Conservation (phyloP, 2,797 vertebrate genomes). For the Petrocephalus schoutedeni region DNA sequence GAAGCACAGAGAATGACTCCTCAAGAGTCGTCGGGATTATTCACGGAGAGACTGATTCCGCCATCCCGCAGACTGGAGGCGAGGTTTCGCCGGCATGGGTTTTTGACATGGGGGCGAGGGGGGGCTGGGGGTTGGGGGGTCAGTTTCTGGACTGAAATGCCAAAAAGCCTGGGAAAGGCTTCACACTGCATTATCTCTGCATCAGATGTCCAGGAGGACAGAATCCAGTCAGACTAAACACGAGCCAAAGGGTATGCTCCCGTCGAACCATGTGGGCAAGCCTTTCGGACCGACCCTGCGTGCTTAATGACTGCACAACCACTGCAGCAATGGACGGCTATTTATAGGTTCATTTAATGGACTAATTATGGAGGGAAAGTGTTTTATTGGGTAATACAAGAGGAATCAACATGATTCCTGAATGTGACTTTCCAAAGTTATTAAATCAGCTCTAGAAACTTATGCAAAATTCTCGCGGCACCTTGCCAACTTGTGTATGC, state of each 20-base stretch:
- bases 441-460: background rate
- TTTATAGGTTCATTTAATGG: background rate
- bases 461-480: background rate
- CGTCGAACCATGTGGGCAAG: background rate
- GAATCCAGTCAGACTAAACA: slow-evolving; percentile 26
- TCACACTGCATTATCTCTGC: slow-evolving; percentile 23
- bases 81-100: background rate
- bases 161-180: slow-evolving; percentile 18
- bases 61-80: background rate
- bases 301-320: background rate
- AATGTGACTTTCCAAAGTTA: background rate
- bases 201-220: background rate
- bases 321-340: slow-evolving; percentile 6
- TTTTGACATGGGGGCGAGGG: background rate
- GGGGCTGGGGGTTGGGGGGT: background rate
- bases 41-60: background rate
- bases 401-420: background rate
- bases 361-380: background rate
- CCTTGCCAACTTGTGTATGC: background rate
- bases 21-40: background rate
- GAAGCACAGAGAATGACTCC: background rate
- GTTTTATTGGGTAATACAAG: background rate
- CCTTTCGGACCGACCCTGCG: background rate
- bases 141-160: background rate
- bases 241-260: background rate